Percentiles rank a stretch among this genome's conserved stretches.
These are phyloP conservation scores for Tetramorium parvispinum DNA, from an alignment of 1,140 invertebrate genomes.

Conservation along the genomic window DNA sequence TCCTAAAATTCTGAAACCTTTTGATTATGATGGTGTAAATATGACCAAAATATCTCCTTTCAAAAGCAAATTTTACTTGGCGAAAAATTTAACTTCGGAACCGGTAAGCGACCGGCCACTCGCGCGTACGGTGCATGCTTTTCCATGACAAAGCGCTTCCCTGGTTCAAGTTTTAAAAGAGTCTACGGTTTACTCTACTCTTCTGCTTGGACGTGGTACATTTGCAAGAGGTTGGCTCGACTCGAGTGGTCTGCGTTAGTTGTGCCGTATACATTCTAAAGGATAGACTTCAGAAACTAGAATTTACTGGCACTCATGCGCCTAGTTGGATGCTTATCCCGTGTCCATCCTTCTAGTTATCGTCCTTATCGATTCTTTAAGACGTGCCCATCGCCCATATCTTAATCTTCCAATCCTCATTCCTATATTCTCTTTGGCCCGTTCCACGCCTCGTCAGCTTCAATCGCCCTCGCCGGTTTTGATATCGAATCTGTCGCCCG, in stretches of 20 bases:
- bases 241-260: conserved; percentile 23
- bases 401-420: conserved; percentile 39
- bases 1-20: not conserved
- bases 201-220: conserved; percentile 34
- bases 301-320: conserved; percentile 9
- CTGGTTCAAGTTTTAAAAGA: conserved; percentile 53
- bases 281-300: conserved; percentile 9
- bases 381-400: not conserved
- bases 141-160: conserved; percentile 44
- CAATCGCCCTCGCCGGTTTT: not conserved
- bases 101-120: conserved; percentile 13
- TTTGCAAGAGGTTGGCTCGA: conserved; percentile 39
- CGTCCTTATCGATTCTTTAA: conserved; percentile 18
- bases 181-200: conserved; percentile 49
- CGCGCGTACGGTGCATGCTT: conserved; percentile 4
- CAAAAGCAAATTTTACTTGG: conserved; percentile 9
- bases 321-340: conserved; percentile 16
- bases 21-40: not conserved
- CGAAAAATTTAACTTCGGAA: conserved; percentile 35
- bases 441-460: conserved; percentile 18
- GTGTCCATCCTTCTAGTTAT: conserved; percentile 4
- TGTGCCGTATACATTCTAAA: conserved; percentile 9
- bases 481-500: conserved; percentile 4
- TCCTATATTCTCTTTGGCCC: not conserved
- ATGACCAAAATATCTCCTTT: not conserved